These are phyloP conservation scores for Dicrurus megarhynchus DNA, from an alignment of 2,113 vertebrate genomes.

Conservation along the genomic window DNA sequence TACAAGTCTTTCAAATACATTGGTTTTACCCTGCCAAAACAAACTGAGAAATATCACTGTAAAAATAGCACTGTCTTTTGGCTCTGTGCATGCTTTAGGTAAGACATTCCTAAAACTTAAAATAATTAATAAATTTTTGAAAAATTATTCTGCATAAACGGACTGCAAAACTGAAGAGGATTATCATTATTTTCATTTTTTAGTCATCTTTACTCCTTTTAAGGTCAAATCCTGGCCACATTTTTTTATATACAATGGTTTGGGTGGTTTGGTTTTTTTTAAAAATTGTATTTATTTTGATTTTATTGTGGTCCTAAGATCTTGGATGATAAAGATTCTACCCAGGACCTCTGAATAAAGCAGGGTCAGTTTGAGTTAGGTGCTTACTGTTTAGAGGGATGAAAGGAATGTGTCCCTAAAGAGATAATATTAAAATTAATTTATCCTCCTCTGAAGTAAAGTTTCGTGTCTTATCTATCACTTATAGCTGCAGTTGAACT, in stretches of 20 bases:
- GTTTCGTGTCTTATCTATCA: not conserved
- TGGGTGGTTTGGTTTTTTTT: not conserved
- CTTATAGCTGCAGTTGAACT: not conserved
- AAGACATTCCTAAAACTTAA: not conserved
- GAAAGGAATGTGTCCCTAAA: not conserved
- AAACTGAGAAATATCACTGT: not conserved
- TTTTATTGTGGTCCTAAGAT: not conserved
- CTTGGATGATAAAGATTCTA: not conserved
- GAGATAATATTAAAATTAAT: not conserved
- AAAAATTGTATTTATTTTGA: not conserved
- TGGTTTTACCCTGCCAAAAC: not conserved
- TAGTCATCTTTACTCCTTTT: not conserved
- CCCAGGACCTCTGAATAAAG: not conserved
- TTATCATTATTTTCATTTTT: not conserved
- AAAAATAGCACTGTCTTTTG: slow-evolving; percentile 22
- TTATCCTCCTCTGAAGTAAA: not conserved
- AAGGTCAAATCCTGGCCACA: not conserved
- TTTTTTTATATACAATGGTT: not conserved
- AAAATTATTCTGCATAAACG: not conserved
- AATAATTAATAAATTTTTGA: not conserved
- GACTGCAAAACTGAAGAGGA: not conserved
- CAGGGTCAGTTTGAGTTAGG: not conserved
- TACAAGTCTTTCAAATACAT: not conserved
- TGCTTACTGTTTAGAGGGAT: not conserved
- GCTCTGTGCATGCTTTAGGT: not conserved